Evolutionary conservation across 2,888 invertebrate genomes (phyloP), one percentile per base, ranked within the genome.

Genomic region (Ophion ellenae): DNA sequence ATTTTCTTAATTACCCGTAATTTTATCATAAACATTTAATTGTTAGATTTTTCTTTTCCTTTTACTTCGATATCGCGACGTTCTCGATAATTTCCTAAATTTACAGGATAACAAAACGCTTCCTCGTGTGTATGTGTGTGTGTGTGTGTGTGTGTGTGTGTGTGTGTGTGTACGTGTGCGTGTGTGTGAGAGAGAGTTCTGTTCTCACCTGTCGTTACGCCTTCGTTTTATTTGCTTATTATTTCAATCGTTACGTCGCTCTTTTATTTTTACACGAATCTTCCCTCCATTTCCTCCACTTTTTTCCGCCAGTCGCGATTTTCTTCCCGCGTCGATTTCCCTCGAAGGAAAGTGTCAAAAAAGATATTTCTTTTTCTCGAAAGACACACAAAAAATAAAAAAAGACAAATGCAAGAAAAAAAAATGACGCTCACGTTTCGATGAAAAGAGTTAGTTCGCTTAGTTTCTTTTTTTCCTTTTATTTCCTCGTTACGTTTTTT

Each of bases 1-100:
- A 92, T 93, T 91, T 91, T 92, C 92, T 92, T 93, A 92, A 92
- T 93, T 94, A 94, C 93, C 94, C 94, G 93, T 94, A 93, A 93
- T 94, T 93, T 93, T 93, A 93, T 93, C 91, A 91, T 93, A 93
- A 94, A 93, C 91, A 93, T 93, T 92, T 91, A 92, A 91, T 91
- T 89, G 86, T 92, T 91, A 91, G 92, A 92, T 86, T 76, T 28
- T 85, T 67, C 20, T 57, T 47, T 47, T 64, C 17, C 36, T 28
- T 87, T 61, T 73, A 28, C 24, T 81, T 87, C 81, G 77, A 87
- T 89, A 86, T 81, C 83, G 45, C 76, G 64, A 76, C 84, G 45
- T 28, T 61, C 53, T 81, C 78, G 71, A 76, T 83, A 84, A 81
- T 82, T 71, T 61, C 81, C 81, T 86, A 86, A 81, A 86, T 86